Evolutionary conservation across 92 coral and sea anemone species (phyloP), one percentile per base, ranked within the genome.

Genomic region (Zoanthus sociatus): DNA sequence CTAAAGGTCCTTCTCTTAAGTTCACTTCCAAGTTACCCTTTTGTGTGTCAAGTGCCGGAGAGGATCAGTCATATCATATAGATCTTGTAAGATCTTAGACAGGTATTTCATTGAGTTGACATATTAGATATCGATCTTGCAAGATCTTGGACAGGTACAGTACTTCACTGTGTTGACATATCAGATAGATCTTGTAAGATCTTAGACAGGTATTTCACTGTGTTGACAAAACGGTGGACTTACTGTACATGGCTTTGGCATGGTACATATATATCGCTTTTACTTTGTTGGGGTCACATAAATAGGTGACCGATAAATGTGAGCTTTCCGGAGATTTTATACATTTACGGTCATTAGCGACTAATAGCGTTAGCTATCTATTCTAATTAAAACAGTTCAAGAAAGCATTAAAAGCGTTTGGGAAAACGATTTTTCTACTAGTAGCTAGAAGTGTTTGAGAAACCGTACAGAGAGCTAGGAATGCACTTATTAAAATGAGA

Each of bases 191-290:
- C 88, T 31, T 21, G 21, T 1, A 86, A 85, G 61, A 86, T 76
- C 78, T 92, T 92, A 2, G 92, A 72, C 46, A 92, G 77, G 76
- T 90, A 92, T 76, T 92, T 92, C 46, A 84, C 90, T 87, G 91
- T 72, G 26, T 93, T 93, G 33, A 92, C 79, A 31, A 78, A 84
- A 51, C 93, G 73, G 71, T 81, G 86, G 4, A 93, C 90, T 51
- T 87, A 90, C 15, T 73, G 53, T 32, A 90, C 83, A 72, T 5
- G 92, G 92, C 33, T 74, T 69, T 51, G 79, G 79, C 88, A 85
- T 54, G 33, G 32, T 56, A 46, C 21, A 53, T 46, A 86, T 76
- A 53, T 46, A 86, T 76, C 26, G 83, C 89, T n/a, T 86, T 76
- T 6, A 86, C 76, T 74, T 86, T 86, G 56, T 46, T 50, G 13